Evolutionary conservation across 37 sponge, comb jelly and placozoan species (phyloP).

Genomic region (Ephydatia muelleri): DNA sequence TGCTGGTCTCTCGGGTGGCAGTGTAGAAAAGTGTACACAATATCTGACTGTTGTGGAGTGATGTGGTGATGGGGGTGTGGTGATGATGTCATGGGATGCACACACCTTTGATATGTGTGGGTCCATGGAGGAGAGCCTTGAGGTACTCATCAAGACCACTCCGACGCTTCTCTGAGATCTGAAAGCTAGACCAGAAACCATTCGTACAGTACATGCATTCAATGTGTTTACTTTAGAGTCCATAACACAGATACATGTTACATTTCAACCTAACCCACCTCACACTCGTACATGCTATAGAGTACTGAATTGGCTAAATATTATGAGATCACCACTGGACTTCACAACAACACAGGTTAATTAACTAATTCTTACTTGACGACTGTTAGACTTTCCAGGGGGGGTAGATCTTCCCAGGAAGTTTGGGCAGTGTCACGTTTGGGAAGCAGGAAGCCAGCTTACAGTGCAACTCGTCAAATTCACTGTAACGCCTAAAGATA

Average conservation of each 20-base stretch:
- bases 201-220: background rate
- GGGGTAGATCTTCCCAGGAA: conserved; percentile 72
- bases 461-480: conserved; percentile 82
- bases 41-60: conserved; percentile 49
- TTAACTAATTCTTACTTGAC: conserved; percentile 2
- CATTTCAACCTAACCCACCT: too few relatives aligned
- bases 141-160: conserved; percentile 63
- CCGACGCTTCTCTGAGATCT: conserved; percentile 71
- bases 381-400: conserved; percentile 18
- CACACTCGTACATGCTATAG: too few relatives aligned
- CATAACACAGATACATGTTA: too few relatives aligned
- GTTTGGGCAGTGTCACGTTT: conserved; percentile 43
- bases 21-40: conserved; percentile 86
- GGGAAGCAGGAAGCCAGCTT: conserved; percentile 68
- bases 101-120: conserved; percentile 54
- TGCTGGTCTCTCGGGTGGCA: conserved; percentile 80
- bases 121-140: conserved; percentile 42
- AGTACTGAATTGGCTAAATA: too few relatives aligned
- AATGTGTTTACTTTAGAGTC: too few relatives aligned
- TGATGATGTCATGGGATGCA: background rate
- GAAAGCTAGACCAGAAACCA: background rate
- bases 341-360: background rate
- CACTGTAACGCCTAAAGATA: conserved; percentile 81
- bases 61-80: background rate
- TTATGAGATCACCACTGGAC: background rate